Evolutionary conservation across 1,140 invertebrate genomes (phyloP), one percentile per base, ranked within the genome.

Genomic region (Varroa destructor): DNA sequence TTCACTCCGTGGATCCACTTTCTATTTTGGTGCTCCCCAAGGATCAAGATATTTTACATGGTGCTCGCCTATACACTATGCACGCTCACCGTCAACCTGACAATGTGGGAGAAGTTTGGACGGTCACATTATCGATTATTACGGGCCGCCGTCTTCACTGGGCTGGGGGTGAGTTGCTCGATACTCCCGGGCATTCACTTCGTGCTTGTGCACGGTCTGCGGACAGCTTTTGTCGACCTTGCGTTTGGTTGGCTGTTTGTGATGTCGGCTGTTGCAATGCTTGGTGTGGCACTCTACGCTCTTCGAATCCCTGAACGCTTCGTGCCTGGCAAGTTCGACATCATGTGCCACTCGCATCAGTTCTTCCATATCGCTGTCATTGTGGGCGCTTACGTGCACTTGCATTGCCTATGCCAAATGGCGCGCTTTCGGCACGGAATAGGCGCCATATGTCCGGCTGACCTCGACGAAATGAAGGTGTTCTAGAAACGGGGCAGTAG

Each of bases 51-150:
- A n/a, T 71, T 71, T n/a, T 73, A 73, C 72, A 73, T 73, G 12
- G 76, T 77, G 2, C 74, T 81, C 0, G 82, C 84, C 71, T 78
- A 79, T 74, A 76, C 82, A 6, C 78, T 84, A 12, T 83, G 83
- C n/a, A 78, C 79, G 12, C 74, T 75, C 5, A 82, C 81, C 72
- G 80, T 84, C 70, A 76, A 84, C 40, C 82, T 84, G 4, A 83
- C 82, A 4, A 75, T 84, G 73, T 83, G 81, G 82, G 83, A 84
- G 74, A 83, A 83, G 73, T 84, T 84, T 74, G 77, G 76, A 72
- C 77, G 81, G 73, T 81, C 81, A 37, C 75, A 78, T 55, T 84
- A 78, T 76, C 74, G 83, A 51, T 78, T 80, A 37, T 72, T 84
- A 6, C 74, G 83, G 74, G 83, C 83, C 71, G 56, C 56, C 55